Base-by-base conservation (phyloP, 2,888 invertebrate genomes). In the Pseudoips prasinana region DNA sequence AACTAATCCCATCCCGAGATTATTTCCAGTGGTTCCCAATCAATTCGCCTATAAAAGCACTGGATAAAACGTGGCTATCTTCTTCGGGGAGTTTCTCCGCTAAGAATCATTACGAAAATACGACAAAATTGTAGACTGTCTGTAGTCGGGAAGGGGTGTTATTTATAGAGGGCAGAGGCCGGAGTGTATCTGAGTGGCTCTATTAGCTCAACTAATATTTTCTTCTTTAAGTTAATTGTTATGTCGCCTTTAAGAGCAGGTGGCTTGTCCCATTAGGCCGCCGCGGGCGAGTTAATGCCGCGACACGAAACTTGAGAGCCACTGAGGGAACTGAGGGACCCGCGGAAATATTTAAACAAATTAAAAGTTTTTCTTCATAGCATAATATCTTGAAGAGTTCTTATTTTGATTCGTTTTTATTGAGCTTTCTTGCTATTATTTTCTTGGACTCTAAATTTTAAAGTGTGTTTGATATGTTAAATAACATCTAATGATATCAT, bases 171-270 rank as follows among this genome's bases (percentile, higher is more conserved):
- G 79, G 64, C 73, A 74, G 65, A 74, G 79, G 74, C 65, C 65
- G 73, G 70, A 72, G 78, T 79, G 78, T 83, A 83, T 83, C 78
- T 74, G 70, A 81, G 79, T 73, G 74, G 75, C 66, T 81, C 76
- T 87, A 84, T 88, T 83, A 85, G 73, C 81, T 79, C 73, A 66
- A 83, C 83, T 85, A 83, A 85, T 88, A 88, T 85, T 85, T 85
- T 86, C 80, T 83, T 83, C 80, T 77, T 70, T 71, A 60, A 81
- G 74, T 82, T 87, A 87, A 86, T 88, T 87, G 86, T 87, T 85
- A 86, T 81, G 82, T 82, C 80, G 76, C 73, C 76, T 86, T 77
- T 78, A 83, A 83, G 77, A 80, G 75, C 85, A 88, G 87, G 87
- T 88, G 84, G 79, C 73, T 73, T 73, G 75, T 74, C 76, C 78